These are phyloP conservation scores for Eueides isabella DNA, from an alignment of 1,140 invertebrate species.

Conservation along the genomic window DNA sequence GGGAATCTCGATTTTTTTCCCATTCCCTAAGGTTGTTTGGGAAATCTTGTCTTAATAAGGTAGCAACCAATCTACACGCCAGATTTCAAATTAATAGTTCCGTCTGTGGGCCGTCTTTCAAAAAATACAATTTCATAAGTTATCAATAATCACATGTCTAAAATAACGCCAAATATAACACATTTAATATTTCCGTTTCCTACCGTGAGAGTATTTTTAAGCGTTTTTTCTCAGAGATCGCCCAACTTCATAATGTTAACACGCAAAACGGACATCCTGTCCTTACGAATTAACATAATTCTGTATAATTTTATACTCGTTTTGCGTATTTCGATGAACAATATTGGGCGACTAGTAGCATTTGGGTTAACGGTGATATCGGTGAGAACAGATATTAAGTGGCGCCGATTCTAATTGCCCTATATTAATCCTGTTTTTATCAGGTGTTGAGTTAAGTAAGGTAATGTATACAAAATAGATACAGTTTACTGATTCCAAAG, in stretches of 20 bases:
- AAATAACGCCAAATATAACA: conserved; percentile 10
- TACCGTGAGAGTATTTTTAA: conserved; percentile 34
- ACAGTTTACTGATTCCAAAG: background rate
- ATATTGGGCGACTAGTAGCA: conserved; percentile 27
- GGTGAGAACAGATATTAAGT: conserved; percentile 36
- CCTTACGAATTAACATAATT: conserved; percentile 56
- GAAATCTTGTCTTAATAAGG: no score
- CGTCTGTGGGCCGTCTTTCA: no score
- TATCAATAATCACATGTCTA: no score
- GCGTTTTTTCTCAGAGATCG: conserved; percentile 44
- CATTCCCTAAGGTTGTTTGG: no score
- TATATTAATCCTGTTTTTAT: conserved; percentile 18
- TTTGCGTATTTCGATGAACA: conserved; percentile 33
- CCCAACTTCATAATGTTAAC: conserved; percentile 43
- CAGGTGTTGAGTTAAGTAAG: conserved; percentile 6
- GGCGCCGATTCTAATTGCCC: conserved; percentile 28
- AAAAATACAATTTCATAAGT: no score
- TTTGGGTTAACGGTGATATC: conserved; percentile 37
- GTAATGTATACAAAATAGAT: conserved; percentile 1
- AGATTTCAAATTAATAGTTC: no score
- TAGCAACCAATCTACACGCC: no score
- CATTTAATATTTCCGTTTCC: conserved; percentile 30
- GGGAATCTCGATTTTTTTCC: no score
- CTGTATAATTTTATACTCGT: conserved; percentile 43
- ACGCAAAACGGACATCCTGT: conserved; percentile 56